Evolutionary conservation across 2,113 vertebrate genomes (phyloP), one percentile per base, ranked within the genome.

Genomic region (Raja brachyura): DNA sequence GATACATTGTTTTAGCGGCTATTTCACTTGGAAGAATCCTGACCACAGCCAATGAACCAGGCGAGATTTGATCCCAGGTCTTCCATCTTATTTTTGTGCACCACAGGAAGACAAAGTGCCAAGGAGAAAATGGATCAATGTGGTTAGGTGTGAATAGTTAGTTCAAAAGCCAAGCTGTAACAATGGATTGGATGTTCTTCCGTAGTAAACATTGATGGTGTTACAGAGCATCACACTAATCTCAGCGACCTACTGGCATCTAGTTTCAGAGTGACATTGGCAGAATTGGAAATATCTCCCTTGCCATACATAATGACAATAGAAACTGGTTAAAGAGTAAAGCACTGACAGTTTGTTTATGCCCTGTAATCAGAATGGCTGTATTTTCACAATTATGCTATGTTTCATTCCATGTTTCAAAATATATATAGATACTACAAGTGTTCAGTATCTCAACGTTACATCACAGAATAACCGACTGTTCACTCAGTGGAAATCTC

Each of bases 401-500:
- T 28, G 20, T 63, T 88, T 63, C 56, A 85, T 61, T 10, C 81
- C 5, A 28, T 11, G 59, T n/a, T 88, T 31, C 31, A 73, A 70
- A 3, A 73, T 63, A 92, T 0, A 92, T 48, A 48, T 48, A 73
- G 39, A 5, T 92, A 33, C 63, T 54, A 0, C 90, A 73, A 4
- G 66, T 92, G 18, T 73, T 48, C 90, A 73, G 31, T 28, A 93
- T 78, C 95, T 96, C 56, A 28, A 94, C 93, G 54, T 6, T 10
- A 0, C 94, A 79, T 75, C 56, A 66, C 93, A 63, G 77, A 73
- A 93, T 93, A 94, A 96, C 93, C 94, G 94, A 48, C 74, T 97
- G 68, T 31, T 93, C 93, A 94, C 96, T 93, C 56, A 94, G 10
- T 97, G 97, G 97, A 90, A 66, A n/a, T 31, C 93, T 59, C 94